A percentile compares a stretch with the other conserved stretches of the same genome.
These are phyloP conservation scores for Cossypha dichroa DNA, from an alignment of 2,797 vertebrate species.

Conservation along the genomic window DNA sequence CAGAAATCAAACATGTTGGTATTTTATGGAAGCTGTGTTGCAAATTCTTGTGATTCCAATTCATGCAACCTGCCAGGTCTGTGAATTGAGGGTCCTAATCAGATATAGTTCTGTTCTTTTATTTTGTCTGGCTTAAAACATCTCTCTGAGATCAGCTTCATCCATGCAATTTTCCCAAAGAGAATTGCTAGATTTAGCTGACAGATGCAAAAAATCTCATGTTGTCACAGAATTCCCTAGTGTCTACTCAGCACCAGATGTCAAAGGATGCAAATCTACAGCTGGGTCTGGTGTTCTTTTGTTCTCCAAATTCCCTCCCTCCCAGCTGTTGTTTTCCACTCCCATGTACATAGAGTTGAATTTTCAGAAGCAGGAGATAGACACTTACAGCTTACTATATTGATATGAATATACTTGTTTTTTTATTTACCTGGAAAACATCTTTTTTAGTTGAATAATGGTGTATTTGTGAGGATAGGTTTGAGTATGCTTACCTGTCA, in stretches of 20 bases:
- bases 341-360: background rate
- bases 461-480: background rate
- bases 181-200: constrained; percentile 41
- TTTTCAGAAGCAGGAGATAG: constrained; percentile 8
- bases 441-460: background rate
- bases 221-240: constrained; percentile 35
- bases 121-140: background rate
- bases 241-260: constrained; percentile 55
- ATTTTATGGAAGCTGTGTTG: background rate
- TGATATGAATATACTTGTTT: background rate
- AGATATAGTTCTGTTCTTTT: background rate
- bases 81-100: background rate
- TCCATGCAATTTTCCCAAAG: background rate
- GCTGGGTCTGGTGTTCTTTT: constrained; percentile 49
- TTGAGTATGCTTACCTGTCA: accelerated
- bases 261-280: constrained; percentile 53
- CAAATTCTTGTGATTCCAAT: background rate
- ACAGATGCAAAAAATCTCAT: constrained; percentile 56
- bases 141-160: background rate
- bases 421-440: background rate
- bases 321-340: constrained; percentile 60
- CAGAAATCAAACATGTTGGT: background rate
- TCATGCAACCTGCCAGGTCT: background rate
- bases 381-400: background rate
- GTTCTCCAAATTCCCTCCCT: constrained; percentile 23